These are phyloP conservation scores for Malaclemys terrapin DNA, from an alignment of 2,113 vertebrate species.

Conservation along the genomic window DNA sequence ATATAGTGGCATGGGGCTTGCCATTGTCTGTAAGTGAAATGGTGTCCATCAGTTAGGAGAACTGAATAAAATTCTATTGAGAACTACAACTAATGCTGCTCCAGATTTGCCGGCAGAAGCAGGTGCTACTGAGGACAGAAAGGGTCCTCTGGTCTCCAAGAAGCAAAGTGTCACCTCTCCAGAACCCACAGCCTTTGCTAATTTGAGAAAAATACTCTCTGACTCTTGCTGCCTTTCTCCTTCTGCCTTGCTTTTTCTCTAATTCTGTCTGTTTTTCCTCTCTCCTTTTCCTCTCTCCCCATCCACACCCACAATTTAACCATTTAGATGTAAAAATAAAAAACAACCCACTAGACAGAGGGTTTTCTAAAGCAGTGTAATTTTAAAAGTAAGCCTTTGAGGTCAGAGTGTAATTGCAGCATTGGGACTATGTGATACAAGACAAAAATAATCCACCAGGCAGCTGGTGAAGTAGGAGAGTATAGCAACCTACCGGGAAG, in stretches of 20 bases:
- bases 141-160: not conserved
- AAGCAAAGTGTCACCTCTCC: not conserved
- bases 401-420: constrained; percentile 84
- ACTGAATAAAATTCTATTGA: not conserved
- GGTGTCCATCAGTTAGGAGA: not conserved
- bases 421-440: constrained; percentile 76
- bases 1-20: not conserved
- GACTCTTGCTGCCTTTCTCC: constrained; percentile 26
- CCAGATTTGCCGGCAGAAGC: not conserved
- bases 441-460: constrained; percentile 82
- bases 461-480: constrained; percentile 77
- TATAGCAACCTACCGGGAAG: constrained; percentile 55
- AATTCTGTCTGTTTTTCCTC: constrained; percentile 65
- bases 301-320: constrained; percentile 83
- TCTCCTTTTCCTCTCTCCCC: constrained; percentile 51
- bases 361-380: constrained; percentile 84
- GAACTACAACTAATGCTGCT: not conserved
- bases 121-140: constrained; percentile 4
- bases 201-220: not conserved
- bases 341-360: constrained; percentile 85
- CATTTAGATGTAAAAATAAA: constrained; percentile 81
- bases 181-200: not conserved
- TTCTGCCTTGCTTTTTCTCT: constrained; percentile 35
- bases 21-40: not conserved
- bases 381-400: constrained; percentile 85